Percentiles rank a stretch among this genome's conserved stretches.
Evolutionary conservation across 2,888 invertebrate species (phyloP).

Genomic region (Caenorhabditis sp.): DNA sequence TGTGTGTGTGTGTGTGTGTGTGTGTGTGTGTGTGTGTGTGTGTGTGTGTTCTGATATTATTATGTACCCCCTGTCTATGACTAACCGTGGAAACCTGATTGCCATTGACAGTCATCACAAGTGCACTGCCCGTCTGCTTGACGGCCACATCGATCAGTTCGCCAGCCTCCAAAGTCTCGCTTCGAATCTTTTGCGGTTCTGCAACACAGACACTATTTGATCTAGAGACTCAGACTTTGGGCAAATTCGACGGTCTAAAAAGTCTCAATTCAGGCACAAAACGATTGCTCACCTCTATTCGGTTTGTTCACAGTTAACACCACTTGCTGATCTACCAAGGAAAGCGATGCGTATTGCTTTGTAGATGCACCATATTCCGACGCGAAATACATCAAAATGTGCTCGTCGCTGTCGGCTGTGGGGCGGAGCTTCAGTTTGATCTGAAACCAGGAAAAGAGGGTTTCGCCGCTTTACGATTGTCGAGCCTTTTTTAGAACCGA

Average conservation of each 20-base stretch:
- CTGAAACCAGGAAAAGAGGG: too few species aligned
- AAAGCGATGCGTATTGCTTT: conserved; percentile 68
- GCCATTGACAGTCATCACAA: conserved; percentile 60
- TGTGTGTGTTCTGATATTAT: conserved; percentile 6
- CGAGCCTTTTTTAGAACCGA: too few species aligned
- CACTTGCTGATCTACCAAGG: conserved; percentile 68
- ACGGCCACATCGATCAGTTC: conserved; percentile 59
- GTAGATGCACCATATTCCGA: conserved; percentile 66
- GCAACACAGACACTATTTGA: too few species aligned
- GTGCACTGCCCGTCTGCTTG: conserved; percentile 36
- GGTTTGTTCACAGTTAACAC: conserved; percentile 59
- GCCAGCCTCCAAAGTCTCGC: conserved; percentile 44
- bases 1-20: too few species aligned
- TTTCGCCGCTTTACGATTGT: too few species aligned
- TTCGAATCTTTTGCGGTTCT: conserved; percentile 47
- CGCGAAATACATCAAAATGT: conserved; percentile 74
- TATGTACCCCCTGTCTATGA: background rate
- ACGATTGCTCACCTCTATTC: conserved; percentile 50
- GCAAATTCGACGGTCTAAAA: too few species aligned
- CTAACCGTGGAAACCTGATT: conserved; percentile 54
- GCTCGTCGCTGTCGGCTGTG: conserved; percentile 67
- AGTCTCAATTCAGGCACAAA: too few species aligned
- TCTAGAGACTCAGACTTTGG: too few species aligned
- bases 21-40: too few species aligned
- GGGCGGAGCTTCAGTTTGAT: conserved; percentile 71